Base-by-base conservation (phyloP, 2,797 vertebrate genomes). In the Loriculus beryllinus region DNA sequence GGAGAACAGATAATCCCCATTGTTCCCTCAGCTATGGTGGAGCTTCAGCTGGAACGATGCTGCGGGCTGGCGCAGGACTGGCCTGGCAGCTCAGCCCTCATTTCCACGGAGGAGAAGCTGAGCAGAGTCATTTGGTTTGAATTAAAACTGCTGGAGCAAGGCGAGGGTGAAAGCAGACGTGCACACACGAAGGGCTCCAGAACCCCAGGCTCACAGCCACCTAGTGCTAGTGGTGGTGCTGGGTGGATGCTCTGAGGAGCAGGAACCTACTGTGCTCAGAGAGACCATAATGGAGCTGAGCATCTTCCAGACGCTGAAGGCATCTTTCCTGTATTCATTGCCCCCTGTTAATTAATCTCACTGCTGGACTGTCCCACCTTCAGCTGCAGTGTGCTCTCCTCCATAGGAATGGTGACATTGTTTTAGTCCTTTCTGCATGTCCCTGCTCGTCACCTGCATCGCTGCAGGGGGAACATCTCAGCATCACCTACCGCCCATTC, bases 251-350 rank as follows among this genome's bases (percentile, higher is more conserved):
- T 35, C 1, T 1, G 5, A 3, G 23, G 57, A 2, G 25, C 33
- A 37, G 1, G 15, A 12, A 48, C n/a, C 15, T 2, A 0, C 10
- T 2, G 6, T 33, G n/a, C 43, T n/a, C 5, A 1, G 33, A 7
- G 29, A 45, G 11, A 49, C 31, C 8, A 0, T 29, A 29, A 31
- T 1, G n/a, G 25, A 57, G 43, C 57, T 40, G 42, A 76, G 39
- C 31, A 57, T 35, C 76, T 52, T 21, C 31, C 51, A 42, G 45
- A 45, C 64, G 37, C 37, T 5, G 1, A 49, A 56, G 7, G 19
- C 25, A 23, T 28, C 63, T 45, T 70, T 33, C 12, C 13, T 33
- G 31, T 1, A 0, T 29, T 74, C 42, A 49, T 90, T 85, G 67
- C 2, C 47, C 14, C 14, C 20, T 0, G 0, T 28, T 56, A 68